These are phyloP conservation scores for Latrodectus hesperus DNA, from an alignment of 2,888 invertebrate genomes.

Conservation along the genomic window DNA sequence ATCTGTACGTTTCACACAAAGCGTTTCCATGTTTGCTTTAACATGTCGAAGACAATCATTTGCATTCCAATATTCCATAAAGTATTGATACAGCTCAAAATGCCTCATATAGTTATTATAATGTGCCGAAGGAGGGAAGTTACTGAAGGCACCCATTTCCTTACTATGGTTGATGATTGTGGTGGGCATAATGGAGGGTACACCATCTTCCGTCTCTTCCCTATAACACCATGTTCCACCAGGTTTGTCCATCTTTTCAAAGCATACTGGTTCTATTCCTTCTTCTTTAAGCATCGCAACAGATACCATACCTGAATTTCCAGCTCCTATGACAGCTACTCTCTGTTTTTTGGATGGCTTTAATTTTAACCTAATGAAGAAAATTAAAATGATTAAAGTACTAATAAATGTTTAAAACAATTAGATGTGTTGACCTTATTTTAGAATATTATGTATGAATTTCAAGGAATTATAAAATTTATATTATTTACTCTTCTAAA, in stretches of 20 bases:
- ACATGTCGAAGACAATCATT: constrained; percentile 70
- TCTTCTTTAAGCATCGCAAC: constrained; percentile 74
- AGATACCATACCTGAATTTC: constrained; percentile 74
- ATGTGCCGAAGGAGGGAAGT: constrained; percentile 75
- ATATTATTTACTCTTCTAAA: too few relatives aligned
- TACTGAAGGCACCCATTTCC: constrained; percentile 74
- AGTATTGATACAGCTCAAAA: constrained; percentile 73
- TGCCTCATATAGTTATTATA: constrained; percentile 77
- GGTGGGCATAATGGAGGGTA: constrained; percentile 73
- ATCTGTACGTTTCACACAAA: constrained; percentile 25
- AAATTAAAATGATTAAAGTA: neutral
- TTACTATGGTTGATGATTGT: constrained; percentile 75
- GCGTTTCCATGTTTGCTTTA: constrained; percentile 51
- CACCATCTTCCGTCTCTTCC: constrained; percentile 64
- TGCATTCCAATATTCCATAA: constrained; percentile 71
- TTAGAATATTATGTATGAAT: too few relatives aligned
- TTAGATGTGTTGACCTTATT: too few relatives aligned
- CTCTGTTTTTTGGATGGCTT: constrained; percentile 72
- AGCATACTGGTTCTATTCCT: constrained; percentile 73
- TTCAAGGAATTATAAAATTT: too few relatives aligned
- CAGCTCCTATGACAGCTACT: constrained; percentile 74
- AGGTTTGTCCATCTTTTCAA: constrained; percentile 73
- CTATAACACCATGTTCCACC: constrained; percentile 74
- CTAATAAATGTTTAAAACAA: neutral
- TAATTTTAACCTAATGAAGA: neutral